Evolutionary conservation across 2,113 vertebrate species (phyloP).

Genomic region (Sialia sialis): DNA sequence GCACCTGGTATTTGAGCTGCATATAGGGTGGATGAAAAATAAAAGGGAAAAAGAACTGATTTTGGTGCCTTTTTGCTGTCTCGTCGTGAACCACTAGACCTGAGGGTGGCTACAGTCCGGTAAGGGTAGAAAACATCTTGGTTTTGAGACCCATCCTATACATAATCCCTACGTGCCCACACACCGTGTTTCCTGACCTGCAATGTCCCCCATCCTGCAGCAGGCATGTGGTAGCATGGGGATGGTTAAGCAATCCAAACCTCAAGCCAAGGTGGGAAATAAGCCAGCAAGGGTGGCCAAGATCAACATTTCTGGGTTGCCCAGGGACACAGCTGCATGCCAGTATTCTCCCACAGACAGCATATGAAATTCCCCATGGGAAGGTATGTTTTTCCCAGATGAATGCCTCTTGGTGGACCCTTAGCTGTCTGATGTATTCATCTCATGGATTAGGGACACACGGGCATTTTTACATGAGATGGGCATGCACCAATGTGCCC

Average conservation of each 20-base stretch:
- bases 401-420: background rate
- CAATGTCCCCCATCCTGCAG: background rate
- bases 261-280: background rate
- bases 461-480: background rate
- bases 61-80: background rate
- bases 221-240: background rate
- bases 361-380: background rate
- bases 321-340: background rate
- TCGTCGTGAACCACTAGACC: background rate
- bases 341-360: background rate
- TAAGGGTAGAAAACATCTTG: background rate
- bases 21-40: background rate
- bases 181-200: accelerated
- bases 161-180: background rate
- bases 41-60: background rate
- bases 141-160: background rate
- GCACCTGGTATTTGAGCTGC: background rate
- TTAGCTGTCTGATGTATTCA: background rate
- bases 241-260: background rate
- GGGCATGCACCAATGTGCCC: background rate
- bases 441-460: background rate
- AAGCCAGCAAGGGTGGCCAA: background rate
- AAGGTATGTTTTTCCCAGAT: background rate
- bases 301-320: background rate
- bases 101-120: background rate